These are phyloP conservation scores for Eumacrocentrus americanus DNA, from an alignment of 2,888 invertebrate genomes.

Conservation along the genomic window DNA sequence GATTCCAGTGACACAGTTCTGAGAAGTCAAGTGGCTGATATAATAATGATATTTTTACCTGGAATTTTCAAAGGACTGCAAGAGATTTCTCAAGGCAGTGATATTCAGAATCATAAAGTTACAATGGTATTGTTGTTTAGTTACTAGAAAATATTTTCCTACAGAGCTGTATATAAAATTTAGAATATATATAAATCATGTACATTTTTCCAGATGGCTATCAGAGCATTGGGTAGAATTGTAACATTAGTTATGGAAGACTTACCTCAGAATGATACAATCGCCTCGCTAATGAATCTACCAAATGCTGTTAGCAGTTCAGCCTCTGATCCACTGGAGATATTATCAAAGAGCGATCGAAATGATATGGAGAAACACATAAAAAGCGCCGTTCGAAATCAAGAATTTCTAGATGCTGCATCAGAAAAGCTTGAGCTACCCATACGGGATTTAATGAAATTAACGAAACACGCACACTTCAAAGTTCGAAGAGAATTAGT, in stretches of 20 bases:
- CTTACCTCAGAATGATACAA: slow-evolving; percentile 37
- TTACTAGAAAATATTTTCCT: too few relatives aligned
- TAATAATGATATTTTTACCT: slow-evolving; percentile 70
- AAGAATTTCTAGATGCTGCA: slow-evolving; percentile 67
- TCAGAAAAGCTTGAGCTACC: slow-evolving; percentile 66
- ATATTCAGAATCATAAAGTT: slow-evolving; percentile 70
- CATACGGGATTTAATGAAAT: slow-evolving; percentile 62
- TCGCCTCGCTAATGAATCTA: slow-evolving; percentile 13
- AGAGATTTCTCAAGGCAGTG: slow-evolving; percentile 65
- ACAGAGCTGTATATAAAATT: too few relatives aligned
- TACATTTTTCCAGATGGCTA: slow-evolving; percentile 60
- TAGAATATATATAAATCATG: too few relatives aligned
- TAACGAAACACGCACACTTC: slow-evolving; percentile 68
- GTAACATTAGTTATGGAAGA: slow-evolving; percentile 63
- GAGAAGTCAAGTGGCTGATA: slow-evolving; percentile 64
- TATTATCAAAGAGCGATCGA: slow-evolving; percentile 44
- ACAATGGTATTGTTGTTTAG: slow-evolving; percentile 69
- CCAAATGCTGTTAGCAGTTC: slow-evolving; percentile 32
- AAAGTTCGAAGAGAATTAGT: slow-evolving; percentile 71
- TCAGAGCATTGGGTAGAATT: slow-evolving; percentile 62
- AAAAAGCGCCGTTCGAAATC: slow-evolving; percentile 58
- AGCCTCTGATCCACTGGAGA: slow-evolving; percentile 39
- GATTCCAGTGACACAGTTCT: slow-evolving; percentile 65
- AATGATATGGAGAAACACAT: slow-evolving; percentile 58
- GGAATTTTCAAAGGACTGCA: slow-evolving; percentile 69